phyloP scores from a whole-genome alignment of 1,140 invertebrate species.

The Theocolax elegans region DNA sequence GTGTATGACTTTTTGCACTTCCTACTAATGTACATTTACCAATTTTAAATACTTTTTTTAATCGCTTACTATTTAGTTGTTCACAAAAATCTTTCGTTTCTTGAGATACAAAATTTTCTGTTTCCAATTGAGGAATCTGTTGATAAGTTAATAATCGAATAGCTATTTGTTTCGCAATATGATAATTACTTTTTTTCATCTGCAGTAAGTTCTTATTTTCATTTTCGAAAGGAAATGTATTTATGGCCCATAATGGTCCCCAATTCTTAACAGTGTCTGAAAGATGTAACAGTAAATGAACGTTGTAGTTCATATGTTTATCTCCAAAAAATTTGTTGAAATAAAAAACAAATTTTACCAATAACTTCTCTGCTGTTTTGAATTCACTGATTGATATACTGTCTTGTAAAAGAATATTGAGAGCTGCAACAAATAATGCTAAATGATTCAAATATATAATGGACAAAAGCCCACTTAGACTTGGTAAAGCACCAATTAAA shows the following conservation, averaged over 20 bases:
- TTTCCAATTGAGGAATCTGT: conserved; percentile 5
- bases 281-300: conserved; percentile 23
- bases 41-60: not conserved
- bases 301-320: conserved; percentile 22
- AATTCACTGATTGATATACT: not conserved
- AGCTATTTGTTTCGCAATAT: no score
- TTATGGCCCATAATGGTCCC: conserved; percentile 24
- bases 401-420: conserved; percentile 6
- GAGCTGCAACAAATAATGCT: not conserved
- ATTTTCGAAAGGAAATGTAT: conserved; percentile 30
- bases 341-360: not conserved
- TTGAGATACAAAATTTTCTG: not conserved
- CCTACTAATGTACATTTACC: not conserved
- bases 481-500: not conserved
- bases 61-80: not conserved
- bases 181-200: no score
- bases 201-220: conserved; percentile 24
- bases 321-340: conserved; percentile 7
- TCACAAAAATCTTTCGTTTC: conserved; percentile 4
- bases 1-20: not conserved
- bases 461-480: not conserved
- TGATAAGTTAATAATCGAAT: no score
- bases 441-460: not conserved
- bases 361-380: conserved; percentile 2
- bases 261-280: no score